Conservation (phyloP, 35 echinoderm and acorn worm species). For the Heliocidaris erythrogramma region DNA sequence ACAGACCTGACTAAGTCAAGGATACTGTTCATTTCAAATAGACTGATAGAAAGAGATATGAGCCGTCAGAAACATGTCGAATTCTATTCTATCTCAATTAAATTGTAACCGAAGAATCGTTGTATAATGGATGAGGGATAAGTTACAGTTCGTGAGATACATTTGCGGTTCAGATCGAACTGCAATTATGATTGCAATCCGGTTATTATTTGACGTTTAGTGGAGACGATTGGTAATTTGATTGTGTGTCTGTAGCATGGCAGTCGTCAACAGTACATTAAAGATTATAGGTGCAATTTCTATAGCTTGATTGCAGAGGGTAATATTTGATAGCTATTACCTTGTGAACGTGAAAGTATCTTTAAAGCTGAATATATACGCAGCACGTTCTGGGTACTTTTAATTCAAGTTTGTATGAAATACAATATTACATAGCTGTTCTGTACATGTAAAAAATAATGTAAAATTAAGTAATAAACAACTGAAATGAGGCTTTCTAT, state of each 20-base stretch:
- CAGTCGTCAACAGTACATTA: not conserved
- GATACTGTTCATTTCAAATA: not conserved
- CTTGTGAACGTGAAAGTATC: too few species aligned
- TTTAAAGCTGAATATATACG: too few species aligned
- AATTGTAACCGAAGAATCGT: not conserved
- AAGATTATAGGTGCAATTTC: not conserved
- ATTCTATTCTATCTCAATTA: not conserved
- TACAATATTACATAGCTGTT: too few species aligned
- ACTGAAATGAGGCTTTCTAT: too few species aligned
- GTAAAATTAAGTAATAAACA: too few species aligned
- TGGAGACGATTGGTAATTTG: not conserved
- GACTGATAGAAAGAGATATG: not conserved
- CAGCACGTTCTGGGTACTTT: too few species aligned
- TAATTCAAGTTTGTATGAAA: too few species aligned
- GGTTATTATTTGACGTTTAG: not conserved
- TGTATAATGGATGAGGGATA: not conserved
- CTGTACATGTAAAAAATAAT: too few species aligned
- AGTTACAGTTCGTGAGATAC: not conserved
- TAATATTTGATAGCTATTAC: not conserved
- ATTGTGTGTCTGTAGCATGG: not conserved
- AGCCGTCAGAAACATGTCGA: not conserved
- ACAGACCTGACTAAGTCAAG: too few species aligned
- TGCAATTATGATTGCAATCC: not conserved
- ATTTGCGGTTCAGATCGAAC: not conserved
- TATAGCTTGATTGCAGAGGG: not conserved